Evolutionary conservation across 2,113 vertebrate species (phyloP).

Genomic region (Benitochromis conjunctus): DNA sequence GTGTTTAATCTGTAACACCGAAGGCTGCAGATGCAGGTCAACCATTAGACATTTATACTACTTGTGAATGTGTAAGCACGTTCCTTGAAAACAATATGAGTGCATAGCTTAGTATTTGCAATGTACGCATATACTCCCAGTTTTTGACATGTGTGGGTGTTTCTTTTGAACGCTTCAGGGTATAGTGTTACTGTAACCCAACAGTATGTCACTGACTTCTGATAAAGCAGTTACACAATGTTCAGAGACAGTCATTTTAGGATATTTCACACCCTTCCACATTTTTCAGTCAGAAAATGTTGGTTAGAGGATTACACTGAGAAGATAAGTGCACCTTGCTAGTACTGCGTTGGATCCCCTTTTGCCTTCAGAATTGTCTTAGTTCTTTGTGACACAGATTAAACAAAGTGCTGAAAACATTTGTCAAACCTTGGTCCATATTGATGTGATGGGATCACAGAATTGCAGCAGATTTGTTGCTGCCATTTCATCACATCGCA

Average conservation of each 20-base stretch:
- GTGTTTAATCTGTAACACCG: not conserved
- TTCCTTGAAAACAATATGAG: not conserved
- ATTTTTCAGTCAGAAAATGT: not conserved
- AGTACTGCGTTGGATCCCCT: not conserved
- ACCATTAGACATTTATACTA: not conserved
- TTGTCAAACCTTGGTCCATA: not conserved
- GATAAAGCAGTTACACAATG: not conserved
- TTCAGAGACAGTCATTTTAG: not conserved
- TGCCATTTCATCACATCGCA: not conserved
- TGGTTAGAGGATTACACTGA: not conserved
- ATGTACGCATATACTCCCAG: not conserved
- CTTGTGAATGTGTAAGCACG: not conserved
- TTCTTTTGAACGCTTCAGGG: not conserved
- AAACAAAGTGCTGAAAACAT: not conserved
- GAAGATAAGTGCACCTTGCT: not conserved
- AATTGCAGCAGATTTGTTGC: not conserved
- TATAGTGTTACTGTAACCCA: not conserved
- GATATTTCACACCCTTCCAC: not conserved
- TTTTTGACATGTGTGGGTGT: not conserved
- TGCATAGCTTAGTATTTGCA: not conserved
- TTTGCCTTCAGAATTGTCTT: not conserved
- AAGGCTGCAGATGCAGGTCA: not conserved
- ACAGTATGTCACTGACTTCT: not conserved
- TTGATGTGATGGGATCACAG: not conserved
- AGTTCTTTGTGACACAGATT: not conserved